Conservation (phyloP, 2,113 vertebrate genomes). For the Phoxinus phoxinus region DNA sequence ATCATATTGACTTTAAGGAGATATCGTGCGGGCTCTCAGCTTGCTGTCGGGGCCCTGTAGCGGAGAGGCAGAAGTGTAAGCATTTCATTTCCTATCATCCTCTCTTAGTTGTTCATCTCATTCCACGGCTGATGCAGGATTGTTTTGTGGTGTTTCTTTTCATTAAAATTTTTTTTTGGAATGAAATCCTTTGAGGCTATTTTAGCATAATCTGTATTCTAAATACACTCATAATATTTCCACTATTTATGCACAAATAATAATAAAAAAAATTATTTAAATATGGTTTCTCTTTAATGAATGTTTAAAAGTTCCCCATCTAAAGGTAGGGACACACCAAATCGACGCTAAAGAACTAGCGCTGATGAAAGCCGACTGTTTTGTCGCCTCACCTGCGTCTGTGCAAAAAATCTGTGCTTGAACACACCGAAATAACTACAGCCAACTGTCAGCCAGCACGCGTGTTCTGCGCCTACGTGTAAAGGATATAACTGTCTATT, state of each 20-base stretch:
- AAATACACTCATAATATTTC: background rate
- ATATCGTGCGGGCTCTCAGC: constrained; percentile 98
- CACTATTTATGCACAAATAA: background rate
- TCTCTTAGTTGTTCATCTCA: background rate
- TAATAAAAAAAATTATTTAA: background rate
- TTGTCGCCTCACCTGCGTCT: too few relatives aligned
- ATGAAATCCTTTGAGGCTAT: background rate
- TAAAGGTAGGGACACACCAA: background rate
- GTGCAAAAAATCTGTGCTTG: too few relatives aligned
- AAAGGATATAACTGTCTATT: too few relatives aligned
- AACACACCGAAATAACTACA: too few relatives aligned
- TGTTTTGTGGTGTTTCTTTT: constrained; percentile 7
- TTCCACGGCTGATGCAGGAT: background rate
- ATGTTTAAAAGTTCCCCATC: background rate
- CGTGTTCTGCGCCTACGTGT: too few relatives aligned
- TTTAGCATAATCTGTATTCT: background rate
- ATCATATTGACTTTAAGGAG: constrained; percentile 99
- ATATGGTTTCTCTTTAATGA: background rate
- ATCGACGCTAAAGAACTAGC: too few relatives aligned
- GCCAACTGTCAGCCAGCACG: too few relatives aligned
- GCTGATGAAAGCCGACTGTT: too few relatives aligned
- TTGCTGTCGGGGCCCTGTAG: constrained; percentile 93
- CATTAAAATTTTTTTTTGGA: background rate
- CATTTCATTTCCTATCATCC: background rate
- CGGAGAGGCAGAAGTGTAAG: constrained; percentile 98